Percentiles rank a stretch among this genome's conserved stretches.
Evolutionary conservation across 2,888 invertebrate genomes (phyloP).

Genomic region (Sisyra nigra): DNA sequence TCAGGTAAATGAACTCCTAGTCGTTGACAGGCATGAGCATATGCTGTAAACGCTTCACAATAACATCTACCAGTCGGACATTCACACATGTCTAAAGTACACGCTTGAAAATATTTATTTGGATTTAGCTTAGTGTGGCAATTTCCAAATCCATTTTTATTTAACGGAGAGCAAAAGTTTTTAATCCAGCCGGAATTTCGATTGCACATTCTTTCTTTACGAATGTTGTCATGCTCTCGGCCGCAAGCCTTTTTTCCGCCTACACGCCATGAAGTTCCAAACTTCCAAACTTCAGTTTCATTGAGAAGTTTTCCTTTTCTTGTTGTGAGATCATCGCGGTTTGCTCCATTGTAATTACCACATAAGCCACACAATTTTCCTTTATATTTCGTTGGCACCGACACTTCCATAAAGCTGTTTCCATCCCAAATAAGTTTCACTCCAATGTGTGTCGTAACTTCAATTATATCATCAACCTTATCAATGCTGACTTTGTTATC

Average conservation of each 20-base stretch:
- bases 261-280: conserved; percentile 83
- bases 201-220: conserved; percentile 29
- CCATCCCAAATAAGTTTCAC: conserved; percentile 86
- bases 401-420: conserved; percentile 74
- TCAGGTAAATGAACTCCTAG: conserved; percentile 52
- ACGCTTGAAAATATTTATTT: conserved; percentile 70
- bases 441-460: conserved; percentile 54
- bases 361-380: conserved; percentile 78
- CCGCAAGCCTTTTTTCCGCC: conserved; percentile 63
- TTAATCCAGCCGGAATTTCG: conserved; percentile 22
- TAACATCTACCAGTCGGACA: conserved; percentile 69
- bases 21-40: conserved; percentile 72
- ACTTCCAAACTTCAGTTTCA: conserved; percentile 46
- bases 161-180: conserved; percentile 21
- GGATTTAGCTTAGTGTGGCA: conserved; percentile 70
- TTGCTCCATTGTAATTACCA: conserved; percentile 82
- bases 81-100: conserved; percentile 76
- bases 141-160: conserved; percentile 44
- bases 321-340: conserved; percentile 68
- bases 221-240: conserved; percentile 31
- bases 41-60: conserved; percentile 80
- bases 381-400: conserved; percentile 60
- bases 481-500: conserved; percentile 41
- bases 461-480: conserved; percentile 47
- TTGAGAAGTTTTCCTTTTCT: conserved; percentile 48